phyloP scores from a whole-genome alignment of 1,140 invertebrate species.

The Macrobrachium nipponense region DNA sequence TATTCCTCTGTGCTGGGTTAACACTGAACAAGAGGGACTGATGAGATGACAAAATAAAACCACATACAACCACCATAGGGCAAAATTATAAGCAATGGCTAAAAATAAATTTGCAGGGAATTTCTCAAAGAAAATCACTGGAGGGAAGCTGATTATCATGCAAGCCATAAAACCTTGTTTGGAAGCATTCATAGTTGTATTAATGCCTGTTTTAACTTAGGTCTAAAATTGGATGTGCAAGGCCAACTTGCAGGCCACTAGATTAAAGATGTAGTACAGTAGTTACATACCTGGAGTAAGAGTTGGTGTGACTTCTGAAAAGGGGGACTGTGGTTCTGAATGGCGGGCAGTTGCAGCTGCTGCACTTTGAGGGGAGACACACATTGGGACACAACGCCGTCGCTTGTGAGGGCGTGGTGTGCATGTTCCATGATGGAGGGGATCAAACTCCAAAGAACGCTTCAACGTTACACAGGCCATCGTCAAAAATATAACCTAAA shows the following conservation, averaged over 20 bases:
- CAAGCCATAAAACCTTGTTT: no score
- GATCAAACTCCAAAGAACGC: slow-evolving; percentile 52
- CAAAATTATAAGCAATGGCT: no score
- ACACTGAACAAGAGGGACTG: no score
- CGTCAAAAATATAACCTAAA: slow-evolving; percentile 16
- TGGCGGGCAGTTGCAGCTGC: slow-evolving; percentile 48
- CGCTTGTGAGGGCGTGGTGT: slow-evolving; percentile 52
- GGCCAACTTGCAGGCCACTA: not conserved
- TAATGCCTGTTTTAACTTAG: no score
- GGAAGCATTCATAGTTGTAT: no score
- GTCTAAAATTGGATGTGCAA: no score
- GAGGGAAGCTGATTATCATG: no score
- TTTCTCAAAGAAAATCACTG: no score
- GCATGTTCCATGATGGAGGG: slow-evolving; percentile 50
- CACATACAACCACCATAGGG: no score
- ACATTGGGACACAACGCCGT: slow-evolving; percentile 53
- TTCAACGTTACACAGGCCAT: slow-evolving; percentile 54
- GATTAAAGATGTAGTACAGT: not conserved
- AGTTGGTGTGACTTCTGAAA: slow-evolving; percentile 45
- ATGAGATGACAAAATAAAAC: no score
- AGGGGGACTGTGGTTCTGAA: slow-evolving; percentile 44
- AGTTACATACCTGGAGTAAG: slow-evolving; percentile 38
- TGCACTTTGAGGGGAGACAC: slow-evolving; percentile 50
- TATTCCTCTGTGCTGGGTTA: no score
- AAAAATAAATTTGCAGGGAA: no score